Conservation (phyloP, 2,888 invertebrate species). For the Phoronis australis region DNA sequence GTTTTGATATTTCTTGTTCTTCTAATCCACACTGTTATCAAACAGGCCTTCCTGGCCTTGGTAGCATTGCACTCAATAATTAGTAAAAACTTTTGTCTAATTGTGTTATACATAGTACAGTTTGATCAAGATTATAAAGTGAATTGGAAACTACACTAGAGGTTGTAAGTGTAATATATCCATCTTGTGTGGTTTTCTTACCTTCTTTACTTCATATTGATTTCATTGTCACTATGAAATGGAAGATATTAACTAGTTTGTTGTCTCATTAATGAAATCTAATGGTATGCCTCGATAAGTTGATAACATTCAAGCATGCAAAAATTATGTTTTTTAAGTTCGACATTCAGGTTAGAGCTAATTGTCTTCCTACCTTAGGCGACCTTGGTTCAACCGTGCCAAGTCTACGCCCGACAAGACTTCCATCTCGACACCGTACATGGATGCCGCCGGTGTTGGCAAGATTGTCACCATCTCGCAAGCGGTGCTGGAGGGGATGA, state of each 20-base stretch:
- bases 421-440: constrained; percentile 53
- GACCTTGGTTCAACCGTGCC: constrained; percentile 52
- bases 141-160: too few species aligned
- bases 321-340: too few species aligned
- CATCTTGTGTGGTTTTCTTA: not conserved
- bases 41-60: constrained; percentile 25
- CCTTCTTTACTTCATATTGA: not conserved
- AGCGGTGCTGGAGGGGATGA: constrained; percentile 54
- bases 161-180: too few species aligned
- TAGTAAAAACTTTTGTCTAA: too few species aligned
- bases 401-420: constrained; percentile 49
- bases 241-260: not conserved
- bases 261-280: too few species aligned
- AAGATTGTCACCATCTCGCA: constrained; percentile 54
- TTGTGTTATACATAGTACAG: too few species aligned
- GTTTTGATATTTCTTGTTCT: constrained; percentile 36
- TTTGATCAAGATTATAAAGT: too few species aligned
- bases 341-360: too few species aligned
- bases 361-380: constrained; percentile 20
- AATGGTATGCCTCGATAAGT: too few species aligned
- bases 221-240: not conserved
- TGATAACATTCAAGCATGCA: too few species aligned
- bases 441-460: constrained; percentile 54
- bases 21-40: constrained; percentile 40
- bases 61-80: constrained; percentile 51